These are phyloP conservation scores for Castor canadensis DNA, from an alignment of 2,113 vertebrate species.

Conservation along the genomic window DNA sequence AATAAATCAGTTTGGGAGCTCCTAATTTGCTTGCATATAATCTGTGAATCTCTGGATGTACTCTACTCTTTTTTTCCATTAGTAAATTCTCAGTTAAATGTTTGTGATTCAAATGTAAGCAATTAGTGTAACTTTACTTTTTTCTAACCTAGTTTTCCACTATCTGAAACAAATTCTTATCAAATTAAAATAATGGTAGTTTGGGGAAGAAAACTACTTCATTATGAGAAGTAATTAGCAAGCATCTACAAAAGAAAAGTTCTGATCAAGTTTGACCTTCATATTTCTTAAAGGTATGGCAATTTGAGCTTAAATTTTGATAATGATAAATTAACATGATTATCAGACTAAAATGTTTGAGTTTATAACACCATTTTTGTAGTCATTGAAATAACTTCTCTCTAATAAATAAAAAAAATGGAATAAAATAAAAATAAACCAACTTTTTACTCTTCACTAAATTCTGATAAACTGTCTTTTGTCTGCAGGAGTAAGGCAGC, in stretches of 20 bases:
- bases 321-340: background rate
- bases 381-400: background rate
- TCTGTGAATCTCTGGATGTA: background rate
- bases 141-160: background rate
- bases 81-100: background rate
- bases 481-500: background rate
- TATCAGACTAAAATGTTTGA: background rate
- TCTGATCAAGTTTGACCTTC: background rate
- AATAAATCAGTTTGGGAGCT: background rate
- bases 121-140: conserved; percentile 8
- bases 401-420: background rate
- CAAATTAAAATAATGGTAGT: background rate
- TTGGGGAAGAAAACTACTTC: background rate
- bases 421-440: background rate
- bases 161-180: background rate
- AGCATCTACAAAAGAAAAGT: background rate
- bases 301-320: conserved; percentile 8
- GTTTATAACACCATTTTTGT: background rate
- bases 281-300: background rate
- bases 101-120: background rate
- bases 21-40: background rate
- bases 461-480: background rate
- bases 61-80: background rate
- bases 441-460: background rate
- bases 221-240: conserved; percentile 8